Evolutionary conservation across 2,888 invertebrate genomes (phyloP), one percentile per base, ranked within the genome.

Genomic region (Agrochola litura): DNA sequence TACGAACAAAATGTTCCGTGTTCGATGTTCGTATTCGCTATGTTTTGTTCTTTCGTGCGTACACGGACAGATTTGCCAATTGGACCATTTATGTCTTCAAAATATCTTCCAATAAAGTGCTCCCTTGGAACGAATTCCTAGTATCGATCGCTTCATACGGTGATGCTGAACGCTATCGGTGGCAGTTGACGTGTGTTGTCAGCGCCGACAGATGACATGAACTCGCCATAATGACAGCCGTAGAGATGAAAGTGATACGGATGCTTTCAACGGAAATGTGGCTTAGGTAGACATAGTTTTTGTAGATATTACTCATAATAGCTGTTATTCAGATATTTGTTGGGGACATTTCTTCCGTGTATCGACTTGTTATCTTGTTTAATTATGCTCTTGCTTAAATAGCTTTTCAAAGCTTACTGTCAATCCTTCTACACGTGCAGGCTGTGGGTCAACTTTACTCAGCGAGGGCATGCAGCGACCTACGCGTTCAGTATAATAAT

Each of bases 121-220:
- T 46, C 19, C 19, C 14, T 46, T 46, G 61, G 43, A 10, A 60
- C 46, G 56, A 30, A 46, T 72, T 65, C 22, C 16, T 41, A 19
- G 54, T 61, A 54, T 61, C 22, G 22, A 25, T 14, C 10, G 60
- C 52, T 54, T 37, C 12, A 2, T 6, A 63, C 37, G 37, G 37
- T 37, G 37, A 37, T 2, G 37, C 16, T 41, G 65, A 54, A 70
- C 64, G 25, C 30, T 76, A 74, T 73, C 68, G 54, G 66, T 76
- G 66, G 49, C 46, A 52, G 58, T 78, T 73, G 76, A 78, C 69
- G 41, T 65, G 49, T 61, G 71, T 25, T 71, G 86, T 77, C 76
- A 30, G 43, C 30, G 30, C 8, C 6, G 67, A 82, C 67, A 61
- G 70, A 58, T 60, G 54, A 73, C 66, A 61, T 68, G 69, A 66